Evolutionary conservation across 1,140 invertebrate species (phyloP).

Genomic region (Mizuhopecten yessoensis): DNA sequence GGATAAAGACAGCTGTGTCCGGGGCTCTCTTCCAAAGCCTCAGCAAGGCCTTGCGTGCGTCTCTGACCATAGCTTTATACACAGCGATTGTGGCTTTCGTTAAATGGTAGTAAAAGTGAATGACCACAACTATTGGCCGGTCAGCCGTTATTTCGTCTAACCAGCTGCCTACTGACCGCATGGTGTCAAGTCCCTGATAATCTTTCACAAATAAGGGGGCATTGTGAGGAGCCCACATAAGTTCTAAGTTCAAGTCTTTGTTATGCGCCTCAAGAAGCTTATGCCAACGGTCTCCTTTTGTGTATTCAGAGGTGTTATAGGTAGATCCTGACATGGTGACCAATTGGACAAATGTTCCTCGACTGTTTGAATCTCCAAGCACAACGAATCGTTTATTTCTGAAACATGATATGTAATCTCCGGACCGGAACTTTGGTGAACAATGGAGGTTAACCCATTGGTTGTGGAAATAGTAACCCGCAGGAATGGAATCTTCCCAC

Average conservation of each 20-base stretch:
- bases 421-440: constrained; percentile 3
- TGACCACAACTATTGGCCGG: background rate
- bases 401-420: background rate
- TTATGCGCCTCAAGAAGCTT: background rate
- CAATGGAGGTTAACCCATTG: background rate
- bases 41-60: background rate
- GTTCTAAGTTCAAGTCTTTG: background rate
- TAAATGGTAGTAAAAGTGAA: background rate
- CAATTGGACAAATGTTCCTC: background rate
- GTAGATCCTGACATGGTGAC: background rate
- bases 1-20: background rate
- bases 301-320: background rate
- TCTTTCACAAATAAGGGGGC: background rate
- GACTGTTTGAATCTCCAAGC: background rate
- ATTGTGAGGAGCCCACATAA: background rate
- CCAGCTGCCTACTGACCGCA: background rate
- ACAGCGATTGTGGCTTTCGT: background rate
- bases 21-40: background rate
- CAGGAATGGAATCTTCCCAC: background rate
- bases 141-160: background rate
- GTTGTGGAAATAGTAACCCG: background rate
- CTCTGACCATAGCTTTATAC: background rate
- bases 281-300: background rate
- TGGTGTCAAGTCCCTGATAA: background rate
- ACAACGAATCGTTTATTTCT: background rate